phyloP scores from a whole-genome alignment of 2,797 vertebrate genomes.

The Gephyroberyx darwinii region DNA sequence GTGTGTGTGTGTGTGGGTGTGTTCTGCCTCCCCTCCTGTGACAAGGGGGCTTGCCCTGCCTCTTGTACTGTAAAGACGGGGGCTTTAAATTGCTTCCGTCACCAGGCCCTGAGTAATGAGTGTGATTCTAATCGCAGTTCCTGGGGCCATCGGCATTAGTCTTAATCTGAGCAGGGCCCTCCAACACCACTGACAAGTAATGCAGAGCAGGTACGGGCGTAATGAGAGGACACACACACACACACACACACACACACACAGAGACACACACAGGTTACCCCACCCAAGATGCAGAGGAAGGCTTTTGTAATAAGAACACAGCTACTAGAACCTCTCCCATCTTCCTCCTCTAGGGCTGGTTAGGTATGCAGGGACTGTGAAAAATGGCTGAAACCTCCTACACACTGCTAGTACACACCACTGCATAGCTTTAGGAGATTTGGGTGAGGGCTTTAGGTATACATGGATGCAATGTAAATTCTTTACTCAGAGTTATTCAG shows the following conservation, averaged over 20 bases:
- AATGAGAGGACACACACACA: conserved; percentile 78
- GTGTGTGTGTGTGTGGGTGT: conserved; percentile 27
- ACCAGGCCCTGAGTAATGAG: conserved; percentile 87
- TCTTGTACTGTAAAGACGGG: conserved; percentile 86
- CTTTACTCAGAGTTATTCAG: conserved; percentile 18
- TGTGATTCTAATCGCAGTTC: conserved; percentile 89
- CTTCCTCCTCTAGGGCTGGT: conserved; percentile 74
- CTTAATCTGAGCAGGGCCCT: conserved; percentile 84
- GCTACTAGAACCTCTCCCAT: conserved; percentile 63
- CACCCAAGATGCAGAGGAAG: conserved; percentile 79
- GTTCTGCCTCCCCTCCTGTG: conserved; percentile 63
- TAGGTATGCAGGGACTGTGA: conserved; percentile 78
- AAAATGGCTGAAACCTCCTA: conserved; percentile 66
- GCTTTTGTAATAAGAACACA: conserved; percentile 74
- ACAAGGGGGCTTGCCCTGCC: conserved; percentile 84
- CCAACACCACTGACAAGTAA: conserved; percentile 84
- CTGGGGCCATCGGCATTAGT: conserved; percentile 87
- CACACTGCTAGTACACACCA: conserved; percentile 41
- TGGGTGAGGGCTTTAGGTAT: conserved; percentile 72
- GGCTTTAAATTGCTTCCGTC: conserved; percentile 89
- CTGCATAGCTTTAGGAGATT: conserved; percentile 21
- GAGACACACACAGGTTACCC: conserved; percentile 59
- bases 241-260: conserved; percentile 22
- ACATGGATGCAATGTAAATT: conserved; percentile 57
- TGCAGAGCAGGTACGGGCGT: conserved; percentile 84